Conservation (phyloP, 2,888 invertebrate species). For the Euproctis similis region DNA sequence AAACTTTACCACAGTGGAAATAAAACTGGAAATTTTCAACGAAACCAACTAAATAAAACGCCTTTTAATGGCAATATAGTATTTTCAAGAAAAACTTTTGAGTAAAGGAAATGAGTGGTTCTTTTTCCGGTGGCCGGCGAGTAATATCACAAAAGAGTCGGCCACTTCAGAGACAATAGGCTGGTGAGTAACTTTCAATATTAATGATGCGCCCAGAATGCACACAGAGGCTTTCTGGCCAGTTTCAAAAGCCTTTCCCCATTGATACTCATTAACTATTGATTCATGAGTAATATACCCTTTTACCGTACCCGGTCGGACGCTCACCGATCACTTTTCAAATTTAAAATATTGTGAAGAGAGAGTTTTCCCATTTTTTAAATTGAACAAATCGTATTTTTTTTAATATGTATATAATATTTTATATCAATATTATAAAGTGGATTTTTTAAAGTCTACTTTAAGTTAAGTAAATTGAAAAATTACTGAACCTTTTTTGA, state of each 20-base stretch:
- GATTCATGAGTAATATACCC: constrained; percentile 75
- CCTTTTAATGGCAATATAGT: no score
- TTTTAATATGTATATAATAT: no score
- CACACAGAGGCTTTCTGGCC: constrained; percentile 53
- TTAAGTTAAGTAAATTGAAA: no score
- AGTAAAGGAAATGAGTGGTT: constrained; percentile 65
- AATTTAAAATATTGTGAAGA: constrained; percentile 66
- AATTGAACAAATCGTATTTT: no score
- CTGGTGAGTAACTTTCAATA: constrained; percentile 65
- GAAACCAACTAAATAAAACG: constrained; percentile 15
- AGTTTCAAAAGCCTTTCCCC: constrained; percentile 65
- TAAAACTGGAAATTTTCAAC: constrained; percentile 6
- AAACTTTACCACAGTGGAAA: constrained; percentile 12
- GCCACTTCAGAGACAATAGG: constrained; percentile 65
- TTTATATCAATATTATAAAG: no score
- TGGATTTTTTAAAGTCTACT: no score
- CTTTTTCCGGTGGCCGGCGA: constrained; percentile 48
- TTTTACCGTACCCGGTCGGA: constrained; percentile 54
- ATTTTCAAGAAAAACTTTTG: constrained; percentile 52
- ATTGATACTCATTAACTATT: constrained; percentile 75
- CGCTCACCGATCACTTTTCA: constrained; percentile 57
- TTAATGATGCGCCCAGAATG: constrained; percentile 71
- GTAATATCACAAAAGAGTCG: constrained; percentile 63
- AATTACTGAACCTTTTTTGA: no score
- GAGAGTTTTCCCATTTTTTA: constrained; percentile 46